phyloP scores from a whole-genome alignment of 2,113 vertebrate genomes.

The Gymnogyps californianus region DNA sequence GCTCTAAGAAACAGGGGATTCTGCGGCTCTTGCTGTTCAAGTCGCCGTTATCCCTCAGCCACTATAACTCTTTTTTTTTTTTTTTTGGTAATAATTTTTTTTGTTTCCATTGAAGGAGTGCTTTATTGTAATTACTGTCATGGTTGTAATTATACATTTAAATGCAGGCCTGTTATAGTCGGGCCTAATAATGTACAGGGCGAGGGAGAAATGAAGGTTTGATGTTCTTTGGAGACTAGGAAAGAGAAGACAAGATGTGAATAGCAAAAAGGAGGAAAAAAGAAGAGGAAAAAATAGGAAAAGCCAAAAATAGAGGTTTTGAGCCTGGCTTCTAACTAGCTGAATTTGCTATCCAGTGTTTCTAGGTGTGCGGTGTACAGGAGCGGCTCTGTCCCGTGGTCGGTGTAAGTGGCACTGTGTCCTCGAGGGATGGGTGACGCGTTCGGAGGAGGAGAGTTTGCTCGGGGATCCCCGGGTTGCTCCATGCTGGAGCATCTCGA shows the following conservation, averaged over 20 bases:
- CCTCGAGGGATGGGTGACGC: not conserved
- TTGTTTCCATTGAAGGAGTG: constrained; percentile 30
- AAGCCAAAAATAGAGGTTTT: constrained; percentile 20
- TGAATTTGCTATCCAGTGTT: not conserved
- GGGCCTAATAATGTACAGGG: not conserved
- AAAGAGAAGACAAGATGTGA: not conserved
- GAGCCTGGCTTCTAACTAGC: constrained; percentile 1
- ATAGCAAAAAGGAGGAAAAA: not conserved
- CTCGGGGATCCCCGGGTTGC: not conserved
- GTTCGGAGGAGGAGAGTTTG: not conserved
- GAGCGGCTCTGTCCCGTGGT: not conserved
- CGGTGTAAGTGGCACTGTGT: fast-evolving
- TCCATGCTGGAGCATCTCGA: not conserved
- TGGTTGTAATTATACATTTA: constrained; percentile 33
- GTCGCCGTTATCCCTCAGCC: not conserved
- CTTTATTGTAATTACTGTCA: constrained; percentile 45
- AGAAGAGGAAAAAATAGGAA: not conserved
- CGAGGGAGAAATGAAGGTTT: constrained; percentile 21
- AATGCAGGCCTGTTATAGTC: not conserved
- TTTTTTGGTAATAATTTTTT: not conserved
- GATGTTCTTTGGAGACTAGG: not conserved
- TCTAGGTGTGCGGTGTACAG: not conserved
- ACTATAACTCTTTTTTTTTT: not conserved
- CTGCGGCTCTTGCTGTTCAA: not conserved
- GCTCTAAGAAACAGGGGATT: not conserved